A percentile compares a stretch with the other conserved stretches of the same genome.
phyloP scores from a whole-genome alignment of 2,888 invertebrate species.

The Lithophane semibrunnea region DNA sequence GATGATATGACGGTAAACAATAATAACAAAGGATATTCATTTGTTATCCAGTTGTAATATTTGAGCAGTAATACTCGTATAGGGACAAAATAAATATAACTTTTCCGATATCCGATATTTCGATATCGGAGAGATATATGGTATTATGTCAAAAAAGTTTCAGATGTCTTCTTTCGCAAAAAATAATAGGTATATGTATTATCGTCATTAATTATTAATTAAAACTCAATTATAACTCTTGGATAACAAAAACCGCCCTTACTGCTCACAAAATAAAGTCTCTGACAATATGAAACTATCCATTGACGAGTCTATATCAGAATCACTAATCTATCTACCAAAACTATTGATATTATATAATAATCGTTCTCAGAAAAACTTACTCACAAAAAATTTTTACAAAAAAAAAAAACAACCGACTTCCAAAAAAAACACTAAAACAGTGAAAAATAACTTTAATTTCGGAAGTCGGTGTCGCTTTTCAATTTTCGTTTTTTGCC shows the following conservation, averaged over 20 bases:
- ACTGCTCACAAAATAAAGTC: not conserved
- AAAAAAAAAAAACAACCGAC: no score
- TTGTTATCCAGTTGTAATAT: not conserved
- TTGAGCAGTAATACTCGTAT: no score
- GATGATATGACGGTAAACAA: not conserved
- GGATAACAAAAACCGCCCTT: not conserved
- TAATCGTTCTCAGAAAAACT: no score
- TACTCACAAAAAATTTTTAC: no score
- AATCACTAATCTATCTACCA: not conserved
- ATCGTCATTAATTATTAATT: no score
- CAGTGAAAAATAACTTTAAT: no score
- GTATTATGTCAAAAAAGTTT: not conserved
- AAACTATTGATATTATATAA: no score
- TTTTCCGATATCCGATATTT: not conserved
- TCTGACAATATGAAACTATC: not conserved
- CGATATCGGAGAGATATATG: not conserved
- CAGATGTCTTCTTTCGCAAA: not conserved
- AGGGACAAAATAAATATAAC: not conserved
- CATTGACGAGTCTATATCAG: not conserved
- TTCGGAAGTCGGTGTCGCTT: no score
- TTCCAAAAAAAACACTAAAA: no score
- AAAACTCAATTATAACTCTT: no score
- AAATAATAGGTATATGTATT: not conserved
- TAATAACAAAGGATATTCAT: not conserved
- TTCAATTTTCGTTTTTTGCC: no score